Conservation (phyloP, 2,797 vertebrate species). For the Triplophysa bombifrons region DNA sequence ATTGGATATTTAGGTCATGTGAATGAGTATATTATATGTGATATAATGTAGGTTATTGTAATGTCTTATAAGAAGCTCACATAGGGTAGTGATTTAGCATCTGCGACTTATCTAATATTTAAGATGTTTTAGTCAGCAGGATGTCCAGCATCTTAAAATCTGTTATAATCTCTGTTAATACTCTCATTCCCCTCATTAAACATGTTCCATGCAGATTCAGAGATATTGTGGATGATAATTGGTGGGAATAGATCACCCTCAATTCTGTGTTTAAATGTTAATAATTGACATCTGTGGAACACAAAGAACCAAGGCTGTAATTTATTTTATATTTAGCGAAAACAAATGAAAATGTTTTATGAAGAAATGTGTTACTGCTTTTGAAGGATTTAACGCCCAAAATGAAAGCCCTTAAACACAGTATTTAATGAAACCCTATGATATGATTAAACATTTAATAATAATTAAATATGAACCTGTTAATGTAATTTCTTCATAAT, state of each 20-base stretch:
- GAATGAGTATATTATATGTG: not conserved
- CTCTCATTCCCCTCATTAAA: constrained; percentile 6
- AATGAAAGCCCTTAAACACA: too few species aligned
- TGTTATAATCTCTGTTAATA: constrained; percentile 29
- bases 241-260: not conserved
- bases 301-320: too few species aligned
- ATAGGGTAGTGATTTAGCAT: constrained; percentile 9
- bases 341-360: too few species aligned
- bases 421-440: not conserved
- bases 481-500: not conserved
- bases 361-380: too few species aligned
- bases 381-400: too few species aligned
- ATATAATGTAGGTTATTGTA: not conserved
- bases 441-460: not conserved
- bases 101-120: constrained; percentile 36
- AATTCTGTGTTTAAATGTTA: too few species aligned
- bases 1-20: not conserved
- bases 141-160: constrained; percentile 29
- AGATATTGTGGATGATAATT: not conserved
- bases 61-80: constrained; percentile 3
- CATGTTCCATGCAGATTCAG: not conserved
- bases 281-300: not conserved
- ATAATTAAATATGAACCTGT: not conserved
- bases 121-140: constrained; percentile 26
- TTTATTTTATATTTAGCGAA: not conserved